phyloP scores from a whole-genome alignment of 1,140 invertebrate species.

The Gryon sp. region DNA sequence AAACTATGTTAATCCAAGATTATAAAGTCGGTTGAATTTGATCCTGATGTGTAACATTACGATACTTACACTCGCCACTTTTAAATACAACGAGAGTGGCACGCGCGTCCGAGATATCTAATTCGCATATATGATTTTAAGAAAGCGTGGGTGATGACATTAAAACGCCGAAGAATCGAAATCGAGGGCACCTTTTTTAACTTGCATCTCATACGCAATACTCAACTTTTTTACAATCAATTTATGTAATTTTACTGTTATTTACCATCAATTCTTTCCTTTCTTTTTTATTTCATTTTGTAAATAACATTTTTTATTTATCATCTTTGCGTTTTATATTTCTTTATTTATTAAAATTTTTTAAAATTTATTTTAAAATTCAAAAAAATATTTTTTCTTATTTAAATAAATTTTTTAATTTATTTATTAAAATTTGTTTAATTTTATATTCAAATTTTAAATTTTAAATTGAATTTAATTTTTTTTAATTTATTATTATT shows the following conservation, averaged over 20 bases:
- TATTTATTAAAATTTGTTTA: too few relatives aligned
- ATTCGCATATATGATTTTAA: constrained; percentile 34
- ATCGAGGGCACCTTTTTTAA: constrained; percentile 53
- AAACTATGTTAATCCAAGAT: constrained; percentile 4
- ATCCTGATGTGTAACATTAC: constrained; percentile 1
- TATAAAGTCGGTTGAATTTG: constrained; percentile 32
- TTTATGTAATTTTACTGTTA: constrained; percentile 20
- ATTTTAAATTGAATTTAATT: too few relatives aligned
- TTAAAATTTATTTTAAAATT: too few relatives aligned
- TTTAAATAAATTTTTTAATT: too few relatives aligned
- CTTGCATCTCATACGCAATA: constrained; percentile 2
- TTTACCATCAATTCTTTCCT: too few relatives aligned
- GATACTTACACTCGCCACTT: constrained; percentile 4
- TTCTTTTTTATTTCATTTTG: neutral
- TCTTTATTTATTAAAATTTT: too few relatives aligned
- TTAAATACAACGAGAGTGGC: constrained; percentile 35
- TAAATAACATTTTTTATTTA: neutral
- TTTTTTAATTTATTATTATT: too few relatives aligned
- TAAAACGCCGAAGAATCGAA: constrained; percentile 39
- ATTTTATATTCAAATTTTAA: too few relatives aligned
- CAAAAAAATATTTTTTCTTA: too few relatives aligned
- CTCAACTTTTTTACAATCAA: neutral
- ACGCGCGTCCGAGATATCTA: constrained; percentile 56
- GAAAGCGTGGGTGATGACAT: constrained; percentile 47
- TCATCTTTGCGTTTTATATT: too few relatives aligned